Evolutionary conservation across 2,888 invertebrate genomes (phyloP).

Genomic region (Tricholauxania praeusta): DNA sequence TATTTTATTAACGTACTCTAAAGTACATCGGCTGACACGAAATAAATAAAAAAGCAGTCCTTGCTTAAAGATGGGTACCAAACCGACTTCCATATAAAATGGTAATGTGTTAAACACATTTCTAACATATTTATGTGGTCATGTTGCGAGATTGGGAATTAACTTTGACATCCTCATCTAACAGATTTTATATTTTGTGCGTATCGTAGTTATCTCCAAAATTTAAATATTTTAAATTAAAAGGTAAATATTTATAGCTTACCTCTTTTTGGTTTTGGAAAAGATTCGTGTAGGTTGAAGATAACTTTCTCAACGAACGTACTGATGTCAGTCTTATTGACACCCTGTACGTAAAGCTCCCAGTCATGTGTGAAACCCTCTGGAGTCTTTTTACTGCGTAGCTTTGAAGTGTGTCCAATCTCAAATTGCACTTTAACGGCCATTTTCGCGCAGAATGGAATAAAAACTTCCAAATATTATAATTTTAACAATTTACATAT

Average conservation of each 20-base stretch:
- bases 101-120: too few species aligned
- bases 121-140: too few species aligned
- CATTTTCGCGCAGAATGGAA: conserved; percentile 64
- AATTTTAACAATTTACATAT: conserved; percentile 15
- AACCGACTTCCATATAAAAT: too few species aligned
- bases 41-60: too few species aligned
- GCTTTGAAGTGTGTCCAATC: conserved; percentile 90
- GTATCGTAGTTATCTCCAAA: too few species aligned
- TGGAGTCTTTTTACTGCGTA: conserved; percentile 83
- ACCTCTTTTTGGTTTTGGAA: conserved; percentile 93
- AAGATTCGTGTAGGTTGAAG: conserved; percentile 91
- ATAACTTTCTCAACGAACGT: conserved; percentile 94
- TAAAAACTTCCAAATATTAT: conserved; percentile 9
- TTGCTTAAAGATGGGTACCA: too few species aligned
- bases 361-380: conserved; percentile 98
- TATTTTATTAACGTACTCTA: too few species aligned
- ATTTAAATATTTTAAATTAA: too few species aligned
- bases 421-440: conserved; percentile 86
- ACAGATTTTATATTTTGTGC: too few species aligned
- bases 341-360: conserved; percentile 93
- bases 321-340: conserved; percentile 87
- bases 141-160: too few species aligned
- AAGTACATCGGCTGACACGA: too few species aligned
- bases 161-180: too few species aligned
- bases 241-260: conserved; percentile 53